These are phyloP conservation scores for western clawed frog (Xenopus tropicalis) DNA, from an alignment of 2,113 vertebrate genomes.

Conservation along the genomic window DNA sequence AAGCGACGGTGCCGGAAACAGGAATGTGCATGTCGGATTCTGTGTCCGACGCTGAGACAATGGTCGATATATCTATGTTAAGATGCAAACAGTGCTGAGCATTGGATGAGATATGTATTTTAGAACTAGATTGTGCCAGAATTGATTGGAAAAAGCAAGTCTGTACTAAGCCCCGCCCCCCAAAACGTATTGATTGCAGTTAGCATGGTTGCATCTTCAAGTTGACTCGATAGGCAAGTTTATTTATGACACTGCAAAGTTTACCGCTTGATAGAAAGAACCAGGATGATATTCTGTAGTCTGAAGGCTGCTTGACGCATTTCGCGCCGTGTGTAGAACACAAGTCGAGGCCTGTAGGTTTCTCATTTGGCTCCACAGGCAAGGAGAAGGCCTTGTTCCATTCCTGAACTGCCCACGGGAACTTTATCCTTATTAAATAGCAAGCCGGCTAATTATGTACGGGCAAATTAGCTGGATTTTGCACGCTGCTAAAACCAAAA, in stretches of 20 bases:
- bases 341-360: no score
- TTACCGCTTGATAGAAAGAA: conserved; percentile 19
- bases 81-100: conserved; percentile 2
- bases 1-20: conserved; percentile 46
- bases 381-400: not conserved
- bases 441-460: conserved; percentile 52
- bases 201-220: conserved; percentile 17
- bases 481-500: conserved; percentile 72
- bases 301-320: conserved; percentile 4
- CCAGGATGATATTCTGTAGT: not conserved
- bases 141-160: no score
- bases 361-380: conserved; percentile 30
- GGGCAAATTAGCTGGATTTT: conserved; percentile 63
- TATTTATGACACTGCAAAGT: conserved; percentile 5
- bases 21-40: conserved; percentile 57
- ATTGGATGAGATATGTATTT: no score
- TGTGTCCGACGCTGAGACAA: conserved; percentile 56
- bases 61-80: not conserved
- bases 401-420: not conserved
- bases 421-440: conserved; percentile 4
- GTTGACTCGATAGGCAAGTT: conserved; percentile 3
- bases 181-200: not conserved
- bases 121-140: no score
- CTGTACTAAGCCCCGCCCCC: no score
- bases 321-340: conserved; percentile 14